phyloP scores from a whole-genome alignment of 2,888 invertebrate species.

The Hofmannophila pseudospretella region DNA sequence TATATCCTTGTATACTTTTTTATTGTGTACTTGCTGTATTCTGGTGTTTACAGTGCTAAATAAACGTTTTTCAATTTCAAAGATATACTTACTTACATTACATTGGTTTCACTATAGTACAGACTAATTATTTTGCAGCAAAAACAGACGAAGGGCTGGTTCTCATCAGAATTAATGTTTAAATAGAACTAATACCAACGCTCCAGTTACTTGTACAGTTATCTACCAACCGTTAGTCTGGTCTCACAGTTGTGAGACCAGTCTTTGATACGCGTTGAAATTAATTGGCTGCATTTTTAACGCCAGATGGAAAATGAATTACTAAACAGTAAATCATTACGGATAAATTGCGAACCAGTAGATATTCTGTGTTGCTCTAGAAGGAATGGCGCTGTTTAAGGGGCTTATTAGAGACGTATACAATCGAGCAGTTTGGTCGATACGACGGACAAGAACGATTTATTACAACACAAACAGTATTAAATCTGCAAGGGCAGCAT shows the following conservation, averaged over 20 bases:
- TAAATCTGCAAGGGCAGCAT: constrained; percentile 63
- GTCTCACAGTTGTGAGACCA: constrained; percentile 22
- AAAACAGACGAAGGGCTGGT: constrained; percentile 11
- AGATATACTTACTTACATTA: too few relatives aligned
- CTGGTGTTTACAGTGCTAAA: too few relatives aligned
- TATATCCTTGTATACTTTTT: too few relatives aligned
- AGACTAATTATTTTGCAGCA: constrained; percentile 6
- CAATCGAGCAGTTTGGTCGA: constrained; percentile 20
- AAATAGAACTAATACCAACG: constrained; percentile 17
- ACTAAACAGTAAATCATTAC: constrained; percentile 8
- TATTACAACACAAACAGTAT: constrained; percentile 40
- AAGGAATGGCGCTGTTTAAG: constrained; percentile 6
- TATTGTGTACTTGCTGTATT: too few relatives aligned
- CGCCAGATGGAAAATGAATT: constrained; percentile 10
- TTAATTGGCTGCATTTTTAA: constrained; percentile 19
- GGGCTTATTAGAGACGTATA: constrained; percentile 10
- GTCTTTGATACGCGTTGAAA: constrained; percentile 10
- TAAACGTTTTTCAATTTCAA: too few relatives aligned
- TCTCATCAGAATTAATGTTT: constrained; percentile 8
- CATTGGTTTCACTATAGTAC: neutral
- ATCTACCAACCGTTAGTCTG: constrained; percentile 21
- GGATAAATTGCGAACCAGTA: constrained; percentile 1
- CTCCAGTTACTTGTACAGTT: constrained; percentile 22
- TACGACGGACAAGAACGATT: constrained; percentile 36
- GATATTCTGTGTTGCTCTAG: constrained; percentile 7